phyloP scores from a whole-genome alignment of 2,113 vertebrate genomes.

The Microtus richardsoni region DNA sequence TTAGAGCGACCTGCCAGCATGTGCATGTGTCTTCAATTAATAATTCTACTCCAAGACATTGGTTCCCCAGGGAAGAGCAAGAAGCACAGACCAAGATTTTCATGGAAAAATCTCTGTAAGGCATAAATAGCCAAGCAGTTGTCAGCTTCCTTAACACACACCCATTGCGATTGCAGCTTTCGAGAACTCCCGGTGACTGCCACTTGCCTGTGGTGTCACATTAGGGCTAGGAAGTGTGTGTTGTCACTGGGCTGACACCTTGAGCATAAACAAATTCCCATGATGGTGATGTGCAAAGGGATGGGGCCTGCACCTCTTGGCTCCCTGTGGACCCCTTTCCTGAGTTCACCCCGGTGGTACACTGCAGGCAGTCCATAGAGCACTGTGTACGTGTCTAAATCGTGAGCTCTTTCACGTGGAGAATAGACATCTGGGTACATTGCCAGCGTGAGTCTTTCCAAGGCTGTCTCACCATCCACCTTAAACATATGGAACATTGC shows the following conservation, averaged over 20 bases:
- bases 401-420: neutral
- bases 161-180: neutral
- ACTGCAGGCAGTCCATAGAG: neutral
- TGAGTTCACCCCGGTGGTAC: neutral
- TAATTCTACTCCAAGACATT: neutral
- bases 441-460: too few relatives aligned
- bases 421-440: too few relatives aligned
- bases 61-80: neutral
- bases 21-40: neutral
- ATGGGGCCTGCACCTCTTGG: too few relatives aligned
- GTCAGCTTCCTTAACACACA: neutral
- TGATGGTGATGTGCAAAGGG: neutral
- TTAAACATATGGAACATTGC: neutral
- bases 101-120: neutral
- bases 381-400: neutral
- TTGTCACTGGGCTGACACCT: neutral
- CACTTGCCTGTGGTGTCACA: neutral
- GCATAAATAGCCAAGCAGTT: neutral
- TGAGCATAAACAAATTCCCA: neutral
- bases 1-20: fast-evolving
- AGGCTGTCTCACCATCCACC: neutral
- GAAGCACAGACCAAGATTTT: neutral
- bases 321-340: fast-evolving
- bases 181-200: neutral
- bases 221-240: neutral